Base-by-base conservation (phyloP, 2,113 vertebrate genomes). In the Nothobranchius kuhntae region DNA sequence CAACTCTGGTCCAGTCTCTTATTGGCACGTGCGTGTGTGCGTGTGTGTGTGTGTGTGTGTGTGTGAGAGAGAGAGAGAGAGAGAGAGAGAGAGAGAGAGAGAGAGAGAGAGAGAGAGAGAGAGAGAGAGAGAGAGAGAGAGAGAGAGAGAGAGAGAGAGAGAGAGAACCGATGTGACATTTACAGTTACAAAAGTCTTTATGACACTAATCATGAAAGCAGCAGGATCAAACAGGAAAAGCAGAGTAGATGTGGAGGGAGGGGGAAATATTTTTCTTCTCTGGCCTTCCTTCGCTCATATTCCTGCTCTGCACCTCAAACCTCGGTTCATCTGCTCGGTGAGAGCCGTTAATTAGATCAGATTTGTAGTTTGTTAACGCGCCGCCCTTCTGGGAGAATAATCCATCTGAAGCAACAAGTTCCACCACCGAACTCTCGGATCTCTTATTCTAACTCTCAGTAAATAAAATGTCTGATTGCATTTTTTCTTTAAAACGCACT, bases 371-470 rank as follows among this genome's bases (percentile, higher is more conserved):
- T 80, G 71, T 81, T 80, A 81, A 66, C 68, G 70, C 61, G n/a
- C 61, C 54, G 63, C 65, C 65, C 77, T 72, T 68, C 66, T 82
- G 72, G 66, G 72, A 64, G 74, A 66, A 48, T 75, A 53, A 84
- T 79, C 69, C 68, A 73, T 54, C 8, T 75, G 72, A 62, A 87
- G 87, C 89, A 91, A 91, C 88, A 89, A 86, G 87, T 91, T 83
- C 65, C 73, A 61, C 36, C 4, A 47, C 38, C 9, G 7, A 63
- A 51, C 50, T 61, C 61, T 14, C 13, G 50, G 0, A 48, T 65
- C 56, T 17, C 10, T 53, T 21, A 53, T 66, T 38, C 46, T 52
- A 47, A 38, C 47, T 47, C 56, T 40, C 9, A 61, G 65, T 30
- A 58, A 63, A 57, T 13, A 67, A 50, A 5, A 26, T 56, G 24